A percentile compares a stretch with the other conserved stretches of the same genome.
Conservation (phyloP, 1,140 invertebrate genomes). For the Bombus breviceps region DNA sequence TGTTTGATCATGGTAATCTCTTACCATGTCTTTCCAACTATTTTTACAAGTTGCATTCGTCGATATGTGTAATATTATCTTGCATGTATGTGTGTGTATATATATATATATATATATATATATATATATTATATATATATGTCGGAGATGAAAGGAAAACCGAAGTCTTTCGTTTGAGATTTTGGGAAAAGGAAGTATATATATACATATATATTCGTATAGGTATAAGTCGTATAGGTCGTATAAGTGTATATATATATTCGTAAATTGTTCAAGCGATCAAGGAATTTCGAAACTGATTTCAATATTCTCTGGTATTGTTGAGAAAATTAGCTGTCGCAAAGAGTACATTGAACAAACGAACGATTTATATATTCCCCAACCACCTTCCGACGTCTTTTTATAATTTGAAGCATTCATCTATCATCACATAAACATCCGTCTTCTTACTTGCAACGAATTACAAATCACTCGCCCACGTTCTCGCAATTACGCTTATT, state of each 20-base stretch:
- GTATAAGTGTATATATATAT: background rate
- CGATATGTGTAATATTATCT: background rate
- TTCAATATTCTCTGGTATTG: background rate
- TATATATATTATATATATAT: background rate
- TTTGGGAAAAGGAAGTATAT: too few species aligned
- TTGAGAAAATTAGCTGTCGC: background rate
- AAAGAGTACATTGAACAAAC: background rate
- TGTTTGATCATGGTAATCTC: too few species aligned
- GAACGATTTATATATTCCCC: background rate
- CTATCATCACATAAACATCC: slow-evolving; percentile 42
- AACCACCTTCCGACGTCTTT: background rate
- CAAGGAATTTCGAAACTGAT: background rate
- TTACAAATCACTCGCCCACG: slow-evolving; percentile 34
- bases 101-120: too few species aligned
- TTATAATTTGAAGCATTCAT: slow-evolving; percentile 18
- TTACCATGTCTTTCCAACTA: too few species aligned
- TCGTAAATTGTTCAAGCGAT: background rate
- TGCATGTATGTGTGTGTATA: too few species aligned
- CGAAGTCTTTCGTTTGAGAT: too few species aligned
- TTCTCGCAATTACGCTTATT: slow-evolving; percentile 24
- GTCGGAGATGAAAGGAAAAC: too few species aligned
- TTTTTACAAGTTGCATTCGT: background rate
- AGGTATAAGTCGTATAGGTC: too few species aligned
- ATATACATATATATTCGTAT: too few species aligned
- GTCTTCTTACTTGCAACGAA: slow-evolving; percentile 6